These are phyloP conservation scores for Pollenia griseotomentosa DNA, from an alignment of 2,888 invertebrate species.

Conservation along the genomic window DNA sequence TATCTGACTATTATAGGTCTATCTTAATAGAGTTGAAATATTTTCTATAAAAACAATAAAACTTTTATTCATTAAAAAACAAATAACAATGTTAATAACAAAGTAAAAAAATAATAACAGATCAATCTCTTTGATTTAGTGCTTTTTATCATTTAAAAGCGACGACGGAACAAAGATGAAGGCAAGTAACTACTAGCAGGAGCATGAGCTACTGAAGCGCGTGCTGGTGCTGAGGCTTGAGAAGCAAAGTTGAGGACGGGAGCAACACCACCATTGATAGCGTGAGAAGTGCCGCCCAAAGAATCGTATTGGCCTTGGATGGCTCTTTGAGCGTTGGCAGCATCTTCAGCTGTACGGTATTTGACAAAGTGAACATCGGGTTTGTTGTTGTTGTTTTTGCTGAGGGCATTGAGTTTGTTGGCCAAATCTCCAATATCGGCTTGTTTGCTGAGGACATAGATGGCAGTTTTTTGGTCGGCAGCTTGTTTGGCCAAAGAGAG, in stretches of 20 bases:
- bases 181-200: slow-evolving; percentile 63
- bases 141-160: slow-evolving; percentile 4
- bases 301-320: slow-evolving; percentile 81
- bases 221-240: slow-evolving; percentile 76
- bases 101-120: slow-evolving; percentile 20
- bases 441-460: slow-evolving; percentile 77
- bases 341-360: slow-evolving; percentile 82
- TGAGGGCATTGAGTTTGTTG: slow-evolving; percentile 77
- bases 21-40: too few relatives aligned
- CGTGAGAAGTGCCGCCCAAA: slow-evolving; percentile 77
- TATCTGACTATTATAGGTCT: too few relatives aligned
- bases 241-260: slow-evolving; percentile 81
- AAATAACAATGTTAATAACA: background rate
- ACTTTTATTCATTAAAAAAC: slow-evolving; percentile 2
- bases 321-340: slow-evolving; percentile 80
- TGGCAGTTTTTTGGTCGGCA: slow-evolving; percentile 80
- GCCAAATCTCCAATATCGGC: slow-evolving; percentile 79
- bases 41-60: too few relatives aligned
- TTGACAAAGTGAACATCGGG: slow-evolving; percentile 83
- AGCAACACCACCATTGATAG: slow-evolving; percentile 80
- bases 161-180: slow-evolving; percentile 52
- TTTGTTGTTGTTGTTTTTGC: slow-evolving; percentile 34
- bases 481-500: slow-evolving; percentile 79
- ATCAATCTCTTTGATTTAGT: background rate
- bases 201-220: slow-evolving; percentile 50